These are phyloP conservation scores for Zenarchopterus dispar DNA, from an alignment of 2,797 vertebrate species.

Conservation along the genomic window DNA sequence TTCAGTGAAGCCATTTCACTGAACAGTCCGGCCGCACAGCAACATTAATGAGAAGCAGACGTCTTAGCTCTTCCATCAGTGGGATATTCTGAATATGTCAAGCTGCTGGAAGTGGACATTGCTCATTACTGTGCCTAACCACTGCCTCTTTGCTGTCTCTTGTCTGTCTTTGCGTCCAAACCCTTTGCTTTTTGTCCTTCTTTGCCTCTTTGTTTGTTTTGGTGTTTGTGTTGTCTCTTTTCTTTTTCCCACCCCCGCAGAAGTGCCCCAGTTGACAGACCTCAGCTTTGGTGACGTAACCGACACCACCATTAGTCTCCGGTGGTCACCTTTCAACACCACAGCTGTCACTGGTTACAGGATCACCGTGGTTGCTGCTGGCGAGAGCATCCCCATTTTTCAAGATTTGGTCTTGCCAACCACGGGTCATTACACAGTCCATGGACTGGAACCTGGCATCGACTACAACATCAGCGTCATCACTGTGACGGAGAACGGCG, in stretches of 20 bases:
- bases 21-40: constrained; percentile 11
- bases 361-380: constrained; percentile 93
- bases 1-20: constrained; percentile 51
- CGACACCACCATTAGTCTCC: constrained; percentile 94
- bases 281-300: constrained; percentile 94
- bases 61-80: constrained; percentile 53
- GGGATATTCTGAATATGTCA: constrained; percentile 46
- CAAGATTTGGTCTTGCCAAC: constrained; percentile 92
- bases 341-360: constrained; percentile 94
- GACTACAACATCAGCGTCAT: constrained; percentile 96
- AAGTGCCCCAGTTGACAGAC: constrained; percentile 93
- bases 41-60: constrained; percentile 10
- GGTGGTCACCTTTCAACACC: constrained; percentile 93
- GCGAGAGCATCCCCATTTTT: constrained; percentile 94
- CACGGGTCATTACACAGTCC: constrained; percentile 91
- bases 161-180: constrained; percentile 8
- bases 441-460: constrained; percentile 95
- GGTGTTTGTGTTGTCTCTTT: constrained; percentile 14
- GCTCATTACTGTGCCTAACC: constrained; percentile 31
- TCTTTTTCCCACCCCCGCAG: constrained; percentile 67
- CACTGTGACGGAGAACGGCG: constrained; percentile 94
- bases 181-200: neutral
- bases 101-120: constrained; percentile 41
- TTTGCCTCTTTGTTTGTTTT: constrained; percentile 5
- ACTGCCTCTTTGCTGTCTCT: constrained; percentile 27